Evolutionary conservation across 2,888 invertebrate genomes (phyloP), one percentile per base, ranked within the genome.

Genomic region (Diachrysia chrysitis): DNA sequence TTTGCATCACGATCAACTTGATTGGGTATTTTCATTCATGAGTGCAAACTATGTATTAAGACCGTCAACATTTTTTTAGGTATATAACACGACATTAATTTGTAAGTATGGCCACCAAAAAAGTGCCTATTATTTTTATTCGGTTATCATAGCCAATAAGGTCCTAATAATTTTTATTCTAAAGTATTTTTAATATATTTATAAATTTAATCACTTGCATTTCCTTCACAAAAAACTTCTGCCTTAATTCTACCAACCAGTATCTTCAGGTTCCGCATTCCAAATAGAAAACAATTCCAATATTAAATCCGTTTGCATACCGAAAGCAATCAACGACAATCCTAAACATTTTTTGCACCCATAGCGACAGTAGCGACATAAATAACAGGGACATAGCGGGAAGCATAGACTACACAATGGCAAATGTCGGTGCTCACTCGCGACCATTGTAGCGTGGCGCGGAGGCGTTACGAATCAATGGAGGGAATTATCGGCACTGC

Each of bases 391-490:
- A 80, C 82, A 80, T 81, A 90, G 89, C 89, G 90, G 87, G 90
- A 90, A 91, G 90, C 87, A 91, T 89, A 92, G 92, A 92, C 92
- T 92, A 92, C 93, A 93, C 93, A 94, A 95, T 95, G 90, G 94
- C 93, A 92, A 95, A 94, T 93, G 94, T 93, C 94, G 94, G 91
- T 89, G 89, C 93, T 91, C 92, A 92, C 91, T 92, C 93, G 94
- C 93, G 94, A 90, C 90, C 93, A 94, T 94, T 95, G 95, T 95
- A 95, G 91, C 95, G 93, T 95, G 92, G 92, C 93, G 89, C 91
- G 93, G 93, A 95, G 95, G 95, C 95, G 95, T 95, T 94, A 94
- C 95, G 95, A 95, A 95, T 95, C 95, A 95, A 95, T 95, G 95
- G 95, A 95, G 94, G 94, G 95, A 93, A 94, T 95, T 95, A 95